A percentile compares a stretch with the other conserved stretches of the same genome.
These are phyloP conservation scores for Ia io DNA, from an alignment of 2,113 vertebrate species.

Conservation along the genomic window DNA sequence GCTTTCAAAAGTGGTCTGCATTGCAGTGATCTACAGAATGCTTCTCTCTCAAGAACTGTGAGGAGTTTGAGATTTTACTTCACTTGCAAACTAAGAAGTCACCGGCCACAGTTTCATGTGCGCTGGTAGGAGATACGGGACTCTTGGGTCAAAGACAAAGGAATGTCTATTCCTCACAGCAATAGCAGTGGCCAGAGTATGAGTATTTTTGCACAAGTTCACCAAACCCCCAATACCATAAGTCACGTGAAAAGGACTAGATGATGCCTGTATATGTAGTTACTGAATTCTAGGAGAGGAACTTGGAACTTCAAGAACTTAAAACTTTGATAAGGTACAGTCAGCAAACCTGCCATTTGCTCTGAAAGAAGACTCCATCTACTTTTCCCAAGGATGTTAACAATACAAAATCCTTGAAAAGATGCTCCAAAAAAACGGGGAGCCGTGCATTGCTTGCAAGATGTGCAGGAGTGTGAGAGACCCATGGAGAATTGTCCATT, in stretches of 20 bases:
- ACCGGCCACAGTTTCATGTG: neutral
- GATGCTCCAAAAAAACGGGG: neutral
- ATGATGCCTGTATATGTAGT: neutral
- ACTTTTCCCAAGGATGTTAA: neutral
- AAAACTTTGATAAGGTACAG: neutral
- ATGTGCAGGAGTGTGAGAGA: neutral
- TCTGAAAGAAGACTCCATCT: neutral
- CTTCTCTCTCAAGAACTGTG: neutral
- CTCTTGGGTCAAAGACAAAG: neutral
- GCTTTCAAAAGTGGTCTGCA: neutral
- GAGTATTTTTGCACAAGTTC: neutral
- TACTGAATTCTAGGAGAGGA: neutral
- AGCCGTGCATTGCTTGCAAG: neutral
- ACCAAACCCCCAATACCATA: neutral
- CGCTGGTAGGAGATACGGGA: neutral
- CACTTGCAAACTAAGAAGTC: neutral
- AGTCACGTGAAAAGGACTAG: neutral
- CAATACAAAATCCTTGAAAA: neutral
- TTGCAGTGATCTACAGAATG: neutral
- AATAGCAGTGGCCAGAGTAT: neutral
- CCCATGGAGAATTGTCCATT: neutral
- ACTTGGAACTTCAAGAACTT: neutral
- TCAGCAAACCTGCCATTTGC: neutral
- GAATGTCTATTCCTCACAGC: neutral
- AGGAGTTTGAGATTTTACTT: neutral